Evolutionary conservation across 2,888 invertebrate genomes (phyloP).

Genomic region (Nomada lathburiana): DNA sequence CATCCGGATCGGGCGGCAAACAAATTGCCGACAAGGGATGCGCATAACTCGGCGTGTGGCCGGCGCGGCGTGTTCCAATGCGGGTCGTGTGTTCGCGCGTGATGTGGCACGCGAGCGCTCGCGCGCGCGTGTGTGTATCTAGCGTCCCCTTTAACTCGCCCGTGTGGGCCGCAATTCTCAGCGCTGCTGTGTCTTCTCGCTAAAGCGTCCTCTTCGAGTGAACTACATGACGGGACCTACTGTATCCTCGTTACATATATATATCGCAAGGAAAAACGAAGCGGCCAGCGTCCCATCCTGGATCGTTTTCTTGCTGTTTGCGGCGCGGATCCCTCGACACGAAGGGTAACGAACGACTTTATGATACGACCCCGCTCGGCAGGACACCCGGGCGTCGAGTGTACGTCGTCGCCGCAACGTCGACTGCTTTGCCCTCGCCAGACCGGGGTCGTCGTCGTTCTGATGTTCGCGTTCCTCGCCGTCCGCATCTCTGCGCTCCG

Average conservation of each 20-base stretch:
- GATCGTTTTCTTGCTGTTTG: constrained; percentile 63
- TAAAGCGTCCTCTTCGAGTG: constrained; percentile 75
- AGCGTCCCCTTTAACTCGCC: constrained; percentile 41
- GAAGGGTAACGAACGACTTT: constrained; percentile 52
- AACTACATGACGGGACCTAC: constrained; percentile 62
- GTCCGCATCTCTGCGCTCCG: constrained; percentile 50
- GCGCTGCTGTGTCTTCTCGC: constrained; percentile 63
- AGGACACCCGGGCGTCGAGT: constrained; percentile 21
- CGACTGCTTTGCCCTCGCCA: neutral
- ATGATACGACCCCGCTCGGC: constrained; percentile 31
- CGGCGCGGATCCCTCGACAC: constrained; percentile 60
- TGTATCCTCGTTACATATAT: constrained; percentile 4
- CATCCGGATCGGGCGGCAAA: constrained; percentile 9
- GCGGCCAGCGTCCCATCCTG: constrained; percentile 46
- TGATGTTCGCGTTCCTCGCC: constrained; percentile 50
- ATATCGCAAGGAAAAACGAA: constrained; percentile 60
- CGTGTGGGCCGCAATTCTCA: constrained; percentile 46
- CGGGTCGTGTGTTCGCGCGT: neutral
- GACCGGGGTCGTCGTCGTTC: neutral
- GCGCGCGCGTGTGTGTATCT: constrained; percentile 27
- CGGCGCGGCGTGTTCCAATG: constrained; percentile 15
- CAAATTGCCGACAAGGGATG: constrained; percentile 16
- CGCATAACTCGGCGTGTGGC: constrained; percentile 29
- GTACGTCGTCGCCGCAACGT: constrained; percentile 33
- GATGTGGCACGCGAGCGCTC: neutral